Percentiles rank a stretch among this genome's conserved stretches.
Evolutionary conservation across 2,113 vertebrate genomes (phyloP).

Genomic region (Pterocles gutturalis): DNA sequence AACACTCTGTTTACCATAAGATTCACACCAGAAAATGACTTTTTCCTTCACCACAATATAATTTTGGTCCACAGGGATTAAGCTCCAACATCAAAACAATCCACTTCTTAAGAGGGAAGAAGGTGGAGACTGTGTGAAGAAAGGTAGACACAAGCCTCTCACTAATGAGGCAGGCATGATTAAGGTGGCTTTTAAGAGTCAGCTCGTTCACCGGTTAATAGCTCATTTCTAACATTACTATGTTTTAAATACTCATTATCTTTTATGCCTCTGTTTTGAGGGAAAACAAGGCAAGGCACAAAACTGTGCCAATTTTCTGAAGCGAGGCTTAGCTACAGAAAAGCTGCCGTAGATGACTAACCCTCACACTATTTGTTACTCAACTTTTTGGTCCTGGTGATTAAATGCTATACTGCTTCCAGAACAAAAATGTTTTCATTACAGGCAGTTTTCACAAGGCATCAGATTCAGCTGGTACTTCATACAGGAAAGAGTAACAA

Average conservation of each 20-base stretch:
- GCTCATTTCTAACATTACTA: conserved; percentile 32
- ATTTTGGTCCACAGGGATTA: neutral
- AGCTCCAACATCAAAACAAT: neutral
- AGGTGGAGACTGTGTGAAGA: neutral
- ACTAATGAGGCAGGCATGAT: conserved; percentile 31
- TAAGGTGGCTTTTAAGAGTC: conserved; percentile 1
- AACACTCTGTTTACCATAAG: neutral
- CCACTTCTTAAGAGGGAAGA: neutral
- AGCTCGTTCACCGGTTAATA: conserved; percentile 19
- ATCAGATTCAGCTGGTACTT: conserved; percentile 18
- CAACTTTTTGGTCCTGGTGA: conserved; percentile 48
- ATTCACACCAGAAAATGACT: neutral
- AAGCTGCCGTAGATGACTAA: conserved; percentile 60
- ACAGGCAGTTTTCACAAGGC: neutral
- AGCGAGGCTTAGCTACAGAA: neutral
- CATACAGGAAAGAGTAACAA: neutral
- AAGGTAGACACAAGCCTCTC: conserved; percentile 18
- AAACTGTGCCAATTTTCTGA: neutral
- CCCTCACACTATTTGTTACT: conserved; percentile 66
- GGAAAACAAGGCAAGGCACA: conserved; percentile 47
- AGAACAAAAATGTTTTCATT: conserved; percentile 40
- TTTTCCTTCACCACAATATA: neutral
- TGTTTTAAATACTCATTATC: conserved; percentile 47
- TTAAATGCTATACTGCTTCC: conserved; percentile 10
- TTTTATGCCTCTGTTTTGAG: conserved; percentile 38